These are phyloP conservation scores for Lagopus muta DNA, from an alignment of 2,113 vertebrate species.

Conservation along the genomic window DNA sequence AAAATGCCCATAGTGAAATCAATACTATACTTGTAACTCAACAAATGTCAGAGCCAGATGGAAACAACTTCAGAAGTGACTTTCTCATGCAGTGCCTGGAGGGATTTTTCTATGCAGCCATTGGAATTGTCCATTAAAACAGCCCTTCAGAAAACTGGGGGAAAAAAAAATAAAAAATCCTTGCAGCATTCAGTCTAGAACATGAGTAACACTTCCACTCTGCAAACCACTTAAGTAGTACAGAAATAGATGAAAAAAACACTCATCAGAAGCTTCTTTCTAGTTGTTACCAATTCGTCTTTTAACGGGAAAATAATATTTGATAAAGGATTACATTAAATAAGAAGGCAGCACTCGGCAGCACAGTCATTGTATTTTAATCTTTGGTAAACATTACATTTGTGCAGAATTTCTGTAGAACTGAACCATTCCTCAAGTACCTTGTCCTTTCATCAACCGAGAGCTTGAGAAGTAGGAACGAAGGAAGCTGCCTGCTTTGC, in stretches of 20 bases:
- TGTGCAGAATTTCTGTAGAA: neutral
- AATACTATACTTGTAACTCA: neutral
- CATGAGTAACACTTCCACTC: neutral
- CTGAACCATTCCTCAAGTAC: neutral
- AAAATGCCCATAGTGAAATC: neutral
- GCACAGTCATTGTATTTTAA: neutral
- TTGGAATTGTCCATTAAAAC: neutral
- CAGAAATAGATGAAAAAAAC: neutral
- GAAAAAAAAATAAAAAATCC: neutral
- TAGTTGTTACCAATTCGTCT: neutral
- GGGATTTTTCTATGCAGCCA: neutral
- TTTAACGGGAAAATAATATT: neutral
- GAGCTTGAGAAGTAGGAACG: neutral
- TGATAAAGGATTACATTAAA: neutral
- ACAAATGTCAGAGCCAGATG: neutral
- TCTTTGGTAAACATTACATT: neutral
- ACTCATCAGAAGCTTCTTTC: neutral
- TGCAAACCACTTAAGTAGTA: neutral
- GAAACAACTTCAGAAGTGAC: neutral
- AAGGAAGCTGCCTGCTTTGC: neutral
- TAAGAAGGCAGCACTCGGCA: neutral
- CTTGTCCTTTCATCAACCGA: neutral
- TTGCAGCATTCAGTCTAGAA: neutral
- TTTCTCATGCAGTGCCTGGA: neutral
- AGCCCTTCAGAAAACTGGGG: neutral